Conservation (phyloP, 2,797 vertebrate species). For the Paguma larvata region DNA sequence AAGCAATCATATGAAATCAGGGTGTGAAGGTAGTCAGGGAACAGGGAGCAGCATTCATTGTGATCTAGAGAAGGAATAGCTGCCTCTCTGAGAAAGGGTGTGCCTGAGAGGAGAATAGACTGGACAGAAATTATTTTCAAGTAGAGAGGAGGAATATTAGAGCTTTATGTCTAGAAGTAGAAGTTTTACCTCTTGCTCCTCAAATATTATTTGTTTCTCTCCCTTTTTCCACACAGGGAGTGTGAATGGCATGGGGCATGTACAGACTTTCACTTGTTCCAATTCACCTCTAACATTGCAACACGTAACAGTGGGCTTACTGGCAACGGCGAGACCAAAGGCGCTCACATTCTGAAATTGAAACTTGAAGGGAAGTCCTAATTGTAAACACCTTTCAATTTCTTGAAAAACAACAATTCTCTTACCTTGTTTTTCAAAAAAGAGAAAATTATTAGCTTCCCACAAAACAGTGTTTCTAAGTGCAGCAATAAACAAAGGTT, state of each 20-base stretch:
- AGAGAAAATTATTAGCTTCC: background rate
- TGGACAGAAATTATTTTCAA: background rate
- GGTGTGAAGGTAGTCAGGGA: background rate
- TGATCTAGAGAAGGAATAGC: background rate
- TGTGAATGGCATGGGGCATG: background rate
- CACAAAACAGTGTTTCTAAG: background rate
- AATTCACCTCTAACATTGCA: background rate
- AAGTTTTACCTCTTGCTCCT: background rate
- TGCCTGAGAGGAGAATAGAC: background rate
- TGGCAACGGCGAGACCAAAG: background rate
- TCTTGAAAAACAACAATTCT: background rate
- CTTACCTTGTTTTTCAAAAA: background rate
- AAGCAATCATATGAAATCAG: background rate
- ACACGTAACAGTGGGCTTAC: background rate
- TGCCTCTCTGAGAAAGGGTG: background rate
- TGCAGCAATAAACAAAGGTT: background rate
- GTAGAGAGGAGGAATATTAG: background rate
- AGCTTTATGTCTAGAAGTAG: background rate
- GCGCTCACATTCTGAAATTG: background rate
- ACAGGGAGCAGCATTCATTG: background rate
- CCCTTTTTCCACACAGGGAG: background rate
- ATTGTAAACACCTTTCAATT: background rate
- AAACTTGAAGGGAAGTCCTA: constrained; percentile 4
- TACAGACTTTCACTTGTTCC: background rate
- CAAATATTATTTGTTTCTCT: background rate